Base-by-base conservation (phyloP, 64 coral and sea anemone genomes). In the Montipora sp. region DNA sequence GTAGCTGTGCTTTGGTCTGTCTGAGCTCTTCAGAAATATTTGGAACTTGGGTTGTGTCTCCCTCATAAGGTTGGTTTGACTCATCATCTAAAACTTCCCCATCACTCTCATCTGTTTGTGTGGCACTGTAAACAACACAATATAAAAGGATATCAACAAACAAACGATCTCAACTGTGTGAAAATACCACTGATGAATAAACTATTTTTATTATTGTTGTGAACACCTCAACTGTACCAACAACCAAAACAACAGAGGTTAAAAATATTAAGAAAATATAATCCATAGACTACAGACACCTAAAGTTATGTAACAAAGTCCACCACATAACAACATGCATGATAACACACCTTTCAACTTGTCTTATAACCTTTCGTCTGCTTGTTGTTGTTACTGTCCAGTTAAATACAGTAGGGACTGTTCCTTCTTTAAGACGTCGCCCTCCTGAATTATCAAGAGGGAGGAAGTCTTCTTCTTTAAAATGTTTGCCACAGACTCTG, bases 1-100 rank as follows among this genome's bases (percentile, higher is more conserved):
- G 44, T 80, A 80, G 78, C 78, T 80, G 78, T 80, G 78, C 78
- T 80, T 80, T 80, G 44, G 78, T 80, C 78, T 80, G 12, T 80
- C 78, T 80, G 5, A 80, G 78, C 78, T 80, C 48, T 3, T 80
- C 78, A 80, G 51, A 48, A 48, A 80, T 48, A 80, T 80, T 80
- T 49, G 48, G 78, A 51, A 51, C 78, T 81, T 48, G 79, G 47
- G 2, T 81, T 81, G 47, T 22, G 21, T 81, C 48, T 81, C 13
- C 20, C 55, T 81, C 79, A 81, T 15, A 81, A 81, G 79, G 79
- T 81, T 81, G 47, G 47, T 81, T 81, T 59, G 79, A 59, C n/a
- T 81, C 79, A 51, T 81, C 2, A 81, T 8, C 47, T 50, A 10
- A 3, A 68, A 68, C 65, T 68, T 68, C 65, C 65, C 65, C 65